A percentile compares a stretch with the other conserved stretches of the same genome.
Conservation (phyloP, 2,113 vertebrate genomes). For the Rhombomys opimus region DNA sequence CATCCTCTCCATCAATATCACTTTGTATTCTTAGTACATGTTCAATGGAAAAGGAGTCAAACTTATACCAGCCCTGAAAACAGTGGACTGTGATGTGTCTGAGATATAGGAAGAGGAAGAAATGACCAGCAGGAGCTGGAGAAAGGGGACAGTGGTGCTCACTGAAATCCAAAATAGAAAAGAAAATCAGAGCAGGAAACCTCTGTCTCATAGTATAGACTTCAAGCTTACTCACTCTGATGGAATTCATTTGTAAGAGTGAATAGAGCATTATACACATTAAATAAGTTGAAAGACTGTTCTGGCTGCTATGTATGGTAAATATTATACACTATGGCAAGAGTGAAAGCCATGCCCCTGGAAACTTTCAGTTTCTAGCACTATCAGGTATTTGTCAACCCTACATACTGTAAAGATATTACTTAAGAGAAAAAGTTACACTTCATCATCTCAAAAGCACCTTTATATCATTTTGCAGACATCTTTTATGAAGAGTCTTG, state of each 20-base stretch:
- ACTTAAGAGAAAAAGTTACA: background rate
- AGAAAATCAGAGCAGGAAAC: rapidly evolving
- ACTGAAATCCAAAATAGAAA: background rate
- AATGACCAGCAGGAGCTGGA: background rate
- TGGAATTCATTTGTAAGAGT: background rate
- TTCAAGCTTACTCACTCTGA: background rate
- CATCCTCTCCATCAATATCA: background rate
- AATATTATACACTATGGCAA: background rate
- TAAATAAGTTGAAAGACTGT: background rate
- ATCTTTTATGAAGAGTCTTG: too few species aligned
- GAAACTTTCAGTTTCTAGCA: background rate
- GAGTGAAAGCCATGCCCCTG: background rate
- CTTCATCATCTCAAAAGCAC: too few species aligned
- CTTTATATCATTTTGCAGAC: too few species aligned
- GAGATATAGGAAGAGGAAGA: background rate
- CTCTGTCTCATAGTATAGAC: background rate
- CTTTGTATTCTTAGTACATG: background rate
- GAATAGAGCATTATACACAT: background rate
- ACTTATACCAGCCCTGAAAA: background rate
- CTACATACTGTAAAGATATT: background rate
- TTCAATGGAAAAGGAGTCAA: background rate
- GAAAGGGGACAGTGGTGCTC: background rate
- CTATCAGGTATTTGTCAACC: background rate
- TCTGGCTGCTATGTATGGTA: background rate
- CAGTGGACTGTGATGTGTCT: background rate